Conservation (phyloP, 2,113 vertebrate species). For the Theristicus caerulescens region DNA sequence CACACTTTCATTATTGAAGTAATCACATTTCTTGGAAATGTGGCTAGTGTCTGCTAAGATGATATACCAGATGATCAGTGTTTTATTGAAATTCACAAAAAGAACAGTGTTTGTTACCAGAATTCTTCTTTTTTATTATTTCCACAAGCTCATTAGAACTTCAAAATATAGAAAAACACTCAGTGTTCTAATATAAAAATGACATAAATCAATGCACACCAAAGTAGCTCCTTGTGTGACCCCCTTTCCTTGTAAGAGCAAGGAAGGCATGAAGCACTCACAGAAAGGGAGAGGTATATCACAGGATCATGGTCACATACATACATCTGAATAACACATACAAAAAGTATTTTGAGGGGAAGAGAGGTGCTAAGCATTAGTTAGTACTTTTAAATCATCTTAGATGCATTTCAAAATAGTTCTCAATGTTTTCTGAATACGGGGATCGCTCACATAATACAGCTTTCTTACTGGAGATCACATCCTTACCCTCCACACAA, state of each 20-base stretch:
- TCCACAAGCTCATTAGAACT: neutral
- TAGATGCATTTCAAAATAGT: neutral
- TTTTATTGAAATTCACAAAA: conserved; percentile 33
- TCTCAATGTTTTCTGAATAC: neutral
- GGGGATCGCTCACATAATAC: neutral
- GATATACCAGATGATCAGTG: conserved; percentile 1
- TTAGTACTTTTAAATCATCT: neutral
- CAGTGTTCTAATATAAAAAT: neutral
- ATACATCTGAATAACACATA: neutral
- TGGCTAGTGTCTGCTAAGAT: conserved; percentile 17
- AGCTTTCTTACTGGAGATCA: neutral
- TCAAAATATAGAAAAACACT: neutral
- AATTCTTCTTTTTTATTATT: conserved; percentile 17
- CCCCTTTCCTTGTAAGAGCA: neutral
- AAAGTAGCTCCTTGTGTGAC: neutral
- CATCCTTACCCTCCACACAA: neutral
- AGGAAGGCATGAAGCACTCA: neutral
- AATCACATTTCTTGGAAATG: conserved; percentile 56
- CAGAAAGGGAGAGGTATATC: neutral
- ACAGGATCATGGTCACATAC: neutral
- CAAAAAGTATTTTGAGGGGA: neutral
- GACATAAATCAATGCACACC: neutral
- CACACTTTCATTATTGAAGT: conserved; percentile 32
- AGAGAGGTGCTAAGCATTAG: neutral
- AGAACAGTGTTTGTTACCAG: conserved; percentile 11